Evolutionary conservation across 2,113 vertebrate species (phyloP).

Genomic region (Podarcis muralis): DNA sequence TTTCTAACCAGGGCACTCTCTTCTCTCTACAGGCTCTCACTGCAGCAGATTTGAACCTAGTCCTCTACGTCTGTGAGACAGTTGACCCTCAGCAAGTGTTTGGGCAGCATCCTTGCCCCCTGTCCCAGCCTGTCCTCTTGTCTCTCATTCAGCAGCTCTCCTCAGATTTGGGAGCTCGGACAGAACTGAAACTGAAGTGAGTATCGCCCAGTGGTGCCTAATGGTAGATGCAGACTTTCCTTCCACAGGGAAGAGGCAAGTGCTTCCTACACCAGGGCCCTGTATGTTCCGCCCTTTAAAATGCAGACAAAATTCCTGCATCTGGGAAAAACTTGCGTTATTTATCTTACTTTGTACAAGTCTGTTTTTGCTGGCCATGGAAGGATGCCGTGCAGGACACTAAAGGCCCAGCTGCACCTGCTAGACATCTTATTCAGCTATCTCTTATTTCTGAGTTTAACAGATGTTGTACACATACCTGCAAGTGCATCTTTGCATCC

Average conservation of each 20-base stretch:
- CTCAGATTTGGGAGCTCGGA: slow-evolving; percentile 90
- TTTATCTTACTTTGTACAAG: not conserved
- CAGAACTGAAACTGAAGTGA: slow-evolving; percentile 96
- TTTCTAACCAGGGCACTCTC: not conserved
- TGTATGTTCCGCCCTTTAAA: not conserved
- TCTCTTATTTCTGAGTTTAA: not conserved
- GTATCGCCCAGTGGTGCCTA: slow-evolving; percentile 4
- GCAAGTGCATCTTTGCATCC: not conserved
- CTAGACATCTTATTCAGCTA: not conserved
- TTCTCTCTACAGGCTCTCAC: slow-evolving; percentile 88
- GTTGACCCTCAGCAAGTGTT: slow-evolving; percentile 96
- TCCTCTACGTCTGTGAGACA: slow-evolving; percentile 96
- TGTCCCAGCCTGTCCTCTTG: slow-evolving; percentile 96
- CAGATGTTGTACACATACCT: not conserved
- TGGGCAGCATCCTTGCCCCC: slow-evolving; percentile 89
- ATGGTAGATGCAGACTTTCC: too few relatives aligned
- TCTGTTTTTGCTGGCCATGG: not conserved
- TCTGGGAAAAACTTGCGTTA: not conserved
- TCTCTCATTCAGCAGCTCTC: slow-evolving; percentile 98
- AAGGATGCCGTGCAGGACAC: not conserved
- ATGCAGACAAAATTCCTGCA: not conserved
- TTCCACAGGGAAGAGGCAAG: not conserved
- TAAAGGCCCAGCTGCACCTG: not conserved
- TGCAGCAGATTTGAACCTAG: slow-evolving; percentile 94
- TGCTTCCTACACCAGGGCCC: not conserved